phyloP scores from a whole-genome alignment of 2,797 vertebrate genomes.

The Rousettus madagascariensis region DNA sequence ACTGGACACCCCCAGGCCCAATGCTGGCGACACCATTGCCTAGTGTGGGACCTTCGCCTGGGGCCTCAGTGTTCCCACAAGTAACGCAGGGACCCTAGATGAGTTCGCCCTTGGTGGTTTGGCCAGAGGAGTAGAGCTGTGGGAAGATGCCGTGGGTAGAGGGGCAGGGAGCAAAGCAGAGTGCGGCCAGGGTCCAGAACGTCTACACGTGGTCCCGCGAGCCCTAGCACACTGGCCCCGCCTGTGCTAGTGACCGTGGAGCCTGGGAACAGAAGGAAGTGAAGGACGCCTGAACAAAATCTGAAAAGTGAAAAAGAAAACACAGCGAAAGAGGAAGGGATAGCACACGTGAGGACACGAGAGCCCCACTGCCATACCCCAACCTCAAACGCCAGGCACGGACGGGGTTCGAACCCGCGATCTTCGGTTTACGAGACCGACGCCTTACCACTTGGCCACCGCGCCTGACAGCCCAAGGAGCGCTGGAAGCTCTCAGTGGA shows the following conservation, averaged over 20 bases:
- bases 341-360: accelerated
- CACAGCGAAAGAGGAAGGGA: accelerated
- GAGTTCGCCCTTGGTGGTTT: accelerated
- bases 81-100: background rate
- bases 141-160: background rate
- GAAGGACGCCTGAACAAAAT: background rate
- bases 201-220: accelerated
- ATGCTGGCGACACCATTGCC: background rate
- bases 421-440: slow-evolving; percentile 96
- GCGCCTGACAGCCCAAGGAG: slow-evolving; percentile 83
- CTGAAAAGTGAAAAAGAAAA: background rate
- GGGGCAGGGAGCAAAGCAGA: too few relatives aligned
- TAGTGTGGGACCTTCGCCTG: background rate
- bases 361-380: accelerated
- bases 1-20: accelerated
- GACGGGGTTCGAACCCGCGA: slow-evolving; percentile 95
- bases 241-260: accelerated
- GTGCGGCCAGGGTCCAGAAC: accelerated
- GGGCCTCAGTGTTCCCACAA: too few relatives aligned
- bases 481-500: slow-evolving; percentile 81
- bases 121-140: accelerated
- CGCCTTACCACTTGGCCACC: slow-evolving; percentile 88
- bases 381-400: slow-evolving; percentile 82
- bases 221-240: accelerated
- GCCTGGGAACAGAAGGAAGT: background rate